Evolutionary conservation across 2,888 invertebrate species (phyloP).

Genomic region (Heliconius ismenius): DNA sequence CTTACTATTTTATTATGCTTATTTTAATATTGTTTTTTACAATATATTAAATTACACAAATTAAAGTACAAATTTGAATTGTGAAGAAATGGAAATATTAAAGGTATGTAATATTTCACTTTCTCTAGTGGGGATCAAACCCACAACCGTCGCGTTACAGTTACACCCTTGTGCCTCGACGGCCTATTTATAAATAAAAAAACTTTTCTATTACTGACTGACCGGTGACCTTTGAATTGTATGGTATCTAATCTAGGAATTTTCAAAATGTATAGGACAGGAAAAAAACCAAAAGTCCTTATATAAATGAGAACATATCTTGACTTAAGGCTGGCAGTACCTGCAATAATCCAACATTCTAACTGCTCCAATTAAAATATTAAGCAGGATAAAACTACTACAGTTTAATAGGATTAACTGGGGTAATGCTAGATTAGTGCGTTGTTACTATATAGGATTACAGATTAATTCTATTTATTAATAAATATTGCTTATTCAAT

Average conservation of each 20-base stretch:
- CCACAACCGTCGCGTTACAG: too few relatives aligned
- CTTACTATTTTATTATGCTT: neutral
- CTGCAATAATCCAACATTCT: conserved; percentile 4
- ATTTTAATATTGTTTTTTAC: neutral
- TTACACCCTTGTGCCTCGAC: too few relatives aligned
- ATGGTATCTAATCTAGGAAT: too few relatives aligned
- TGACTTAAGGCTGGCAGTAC: conserved; percentile 2
- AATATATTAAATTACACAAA: neutral
- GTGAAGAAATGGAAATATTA: too few relatives aligned
- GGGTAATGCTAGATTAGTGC: conserved; percentile 20
- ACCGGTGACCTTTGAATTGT: too few relatives aligned
- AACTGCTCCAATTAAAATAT: conserved; percentile 24
- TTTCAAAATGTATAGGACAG: too few relatives aligned
- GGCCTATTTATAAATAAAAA: too few relatives aligned
- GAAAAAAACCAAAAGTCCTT: neutral
- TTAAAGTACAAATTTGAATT: too few relatives aligned
- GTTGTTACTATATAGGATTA: conserved; percentile 18
- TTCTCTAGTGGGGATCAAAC: too few relatives aligned
- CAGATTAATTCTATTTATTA: conserved; percentile 10
- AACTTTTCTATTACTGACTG: too few relatives aligned
- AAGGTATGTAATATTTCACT: too few relatives aligned
- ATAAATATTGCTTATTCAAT: neutral
- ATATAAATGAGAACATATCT: neutral
- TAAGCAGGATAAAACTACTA: conserved; percentile 16
- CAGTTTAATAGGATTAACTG: conserved; percentile 21